phyloP scores from a whole-genome alignment of 2,888 invertebrate genomes.

The Stenodema calcarata region DNA sequence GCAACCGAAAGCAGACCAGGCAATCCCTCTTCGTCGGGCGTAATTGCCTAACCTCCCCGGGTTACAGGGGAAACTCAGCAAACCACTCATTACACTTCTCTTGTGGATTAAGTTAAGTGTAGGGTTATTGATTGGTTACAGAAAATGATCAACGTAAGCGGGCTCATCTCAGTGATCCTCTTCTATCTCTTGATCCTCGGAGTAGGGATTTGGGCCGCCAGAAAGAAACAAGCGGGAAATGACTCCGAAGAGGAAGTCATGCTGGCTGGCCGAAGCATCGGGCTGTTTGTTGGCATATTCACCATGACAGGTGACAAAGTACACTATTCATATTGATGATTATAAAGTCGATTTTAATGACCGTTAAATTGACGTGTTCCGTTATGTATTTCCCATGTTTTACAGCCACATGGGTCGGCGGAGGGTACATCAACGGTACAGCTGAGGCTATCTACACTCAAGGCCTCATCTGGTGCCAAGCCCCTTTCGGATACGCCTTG shows the following conservation, averaged over 20 bases:
- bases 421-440: constrained; percentile 99
- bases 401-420: constrained; percentile 98
- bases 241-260: constrained; percentile 97
- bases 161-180: constrained; percentile 90
- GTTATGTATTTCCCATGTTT: background rate
- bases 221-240: constrained; percentile 88
- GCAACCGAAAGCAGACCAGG: too few species aligned
- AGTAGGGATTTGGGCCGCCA: constrained; percentile 96
- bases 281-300: constrained; percentile 95
- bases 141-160: constrained; percentile 89
- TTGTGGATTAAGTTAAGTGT: too few species aligned
- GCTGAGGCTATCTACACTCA: constrained; percentile 95
- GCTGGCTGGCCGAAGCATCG: constrained; percentile 97
- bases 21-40: too few species aligned
- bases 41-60: too few species aligned
- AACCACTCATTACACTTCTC: too few species aligned
- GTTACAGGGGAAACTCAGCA: too few species aligned
- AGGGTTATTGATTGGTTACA: background rate
- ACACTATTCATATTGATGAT: background rate
- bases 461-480: constrained; percentile 96
- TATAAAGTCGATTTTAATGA: background rate
- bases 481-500: constrained; percentile 97
- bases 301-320: constrained; percentile 89
- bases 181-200: constrained; percentile 95
- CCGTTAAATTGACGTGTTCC: background rate